These are phyloP conservation scores for Thalassoma bifasciatum DNA, from an alignment of 2,113 vertebrate species.

Conservation along the genomic window DNA sequence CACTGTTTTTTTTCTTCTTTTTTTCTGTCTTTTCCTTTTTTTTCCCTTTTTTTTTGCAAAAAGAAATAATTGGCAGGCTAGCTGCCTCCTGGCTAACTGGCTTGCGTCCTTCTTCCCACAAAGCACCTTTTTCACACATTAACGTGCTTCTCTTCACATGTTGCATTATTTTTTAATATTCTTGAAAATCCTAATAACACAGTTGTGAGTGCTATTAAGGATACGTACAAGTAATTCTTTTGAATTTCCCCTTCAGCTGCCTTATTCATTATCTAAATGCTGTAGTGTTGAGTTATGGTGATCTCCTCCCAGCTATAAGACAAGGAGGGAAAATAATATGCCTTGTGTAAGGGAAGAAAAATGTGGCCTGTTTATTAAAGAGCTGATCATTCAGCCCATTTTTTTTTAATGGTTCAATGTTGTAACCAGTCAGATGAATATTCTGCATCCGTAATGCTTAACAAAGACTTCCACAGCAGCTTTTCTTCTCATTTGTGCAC, in stretches of 20 bases:
- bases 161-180: conserved; percentile 33
- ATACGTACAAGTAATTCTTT: conserved; percentile 34
- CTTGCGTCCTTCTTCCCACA: conserved; percentile 60
- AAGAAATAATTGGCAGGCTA: conserved; percentile 51
- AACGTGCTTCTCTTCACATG: conserved; percentile 45
- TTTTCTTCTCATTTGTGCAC: conserved; percentile 1
- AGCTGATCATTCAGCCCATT: conserved; percentile 20
- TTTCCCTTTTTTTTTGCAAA: neutral
- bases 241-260: conserved; percentile 25
- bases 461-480: conserved; percentile 13
- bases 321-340: conserved; percentile 29
- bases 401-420: conserved; percentile 4
- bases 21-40: no score
- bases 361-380: conserved; percentile 36
- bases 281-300: conserved; percentile 42
- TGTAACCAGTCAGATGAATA: conserved; percentile 12
- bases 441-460: neutral
- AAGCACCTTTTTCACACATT: conserved; percentile 61
- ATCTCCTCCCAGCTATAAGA: conserved; percentile 45
- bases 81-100: conserved; percentile 63
- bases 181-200: conserved; percentile 42
- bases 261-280: conserved; percentile 47
- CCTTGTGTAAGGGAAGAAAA: conserved; percentile 25
- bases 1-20: conserved; percentile 10
- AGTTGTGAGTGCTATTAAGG: conserved; percentile 41